Base-by-base conservation (phyloP, 2,888 invertebrate species). In the Himalopsyche anomala region DNA sequence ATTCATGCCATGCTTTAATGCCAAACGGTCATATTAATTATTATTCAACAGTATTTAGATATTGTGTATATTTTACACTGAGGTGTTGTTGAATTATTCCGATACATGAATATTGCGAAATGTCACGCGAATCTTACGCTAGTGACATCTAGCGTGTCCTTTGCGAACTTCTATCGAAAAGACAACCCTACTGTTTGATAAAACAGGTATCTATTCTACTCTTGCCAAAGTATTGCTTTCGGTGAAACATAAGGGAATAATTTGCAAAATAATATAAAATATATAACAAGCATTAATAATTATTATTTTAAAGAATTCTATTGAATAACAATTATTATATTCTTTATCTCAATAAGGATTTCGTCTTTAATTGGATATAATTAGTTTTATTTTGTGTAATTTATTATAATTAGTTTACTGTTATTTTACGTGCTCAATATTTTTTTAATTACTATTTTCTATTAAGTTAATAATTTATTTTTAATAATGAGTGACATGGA, bases 61-160 rank as follows among this genome's bases (percentile, higher is more conserved):
- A 51, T 2, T 45, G 54, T 82, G 54, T 51, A 15, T 15, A 51
- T 51, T 51, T 51, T 51, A 51, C 15, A 15, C 51, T 51, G 3
- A 5, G 51, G 51, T 15, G 51, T 51, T 51, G 15, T 15, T 3
- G 8, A 51, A 51, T 51, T 51, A 51, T 51, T 51, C 51, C 15
- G 4, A 15, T 15, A 15, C 51, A 15, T 15, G 15, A 45, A 54
- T 69, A 9, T 45, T 83, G 83, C 38, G 69, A 19, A 54, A 17
- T 80, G 38, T 38, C 36, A 40, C 42, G 84, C 69, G 55, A 82
- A 85, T 84, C 85, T 81, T 54, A 42, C 74, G 19, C 36, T 81
- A 40, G 82, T 82, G 88, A 83, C 88, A 88, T 88, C 88, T 88
- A 85, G 80, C 84, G 83, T 54, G 79, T 19, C 36, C 84, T 56